Evolutionary conservation across 2,113 vertebrate genomes (phyloP).

Genomic region (Neogobius melanostomus): DNA sequence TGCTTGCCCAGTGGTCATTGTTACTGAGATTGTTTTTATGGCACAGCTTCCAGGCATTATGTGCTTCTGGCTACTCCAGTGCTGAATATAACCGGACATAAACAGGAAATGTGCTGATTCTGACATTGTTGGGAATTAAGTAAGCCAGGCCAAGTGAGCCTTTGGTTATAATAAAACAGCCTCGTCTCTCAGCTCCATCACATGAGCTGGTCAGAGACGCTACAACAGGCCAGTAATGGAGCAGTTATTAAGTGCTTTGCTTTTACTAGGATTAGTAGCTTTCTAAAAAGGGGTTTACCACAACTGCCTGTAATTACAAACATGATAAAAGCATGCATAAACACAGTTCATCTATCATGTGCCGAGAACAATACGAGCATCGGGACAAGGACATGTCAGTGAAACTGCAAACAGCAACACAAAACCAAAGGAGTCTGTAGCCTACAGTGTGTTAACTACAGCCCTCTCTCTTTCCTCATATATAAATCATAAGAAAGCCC

Average conservation of each 20-base stretch:
- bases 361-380: not conserved
- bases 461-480: constrained; percentile 52
- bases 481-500: constrained; percentile 71
- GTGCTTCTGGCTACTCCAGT: not conserved
- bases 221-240: constrained; percentile 17
- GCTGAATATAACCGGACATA: not conserved
- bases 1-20: not conserved
- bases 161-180: constrained; percentile 32
- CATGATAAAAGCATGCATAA: not conserved
- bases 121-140: constrained; percentile 43
- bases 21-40: not conserved
- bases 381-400: constrained; percentile 10
- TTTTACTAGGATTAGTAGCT: constrained; percentile 22
- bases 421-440: constrained; percentile 20
- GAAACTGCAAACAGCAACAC: constrained; percentile 11
- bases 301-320: constrained; percentile 4
- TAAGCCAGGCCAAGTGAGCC: constrained; percentile 37
- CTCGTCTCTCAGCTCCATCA: constrained; percentile 13
- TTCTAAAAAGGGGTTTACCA: constrained; percentile 29
- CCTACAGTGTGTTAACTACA: constrained; percentile 42
- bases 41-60: not conserved
- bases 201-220: constrained; percentile 20
- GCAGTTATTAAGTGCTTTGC: constrained; percentile 34
- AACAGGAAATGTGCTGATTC: constrained; percentile 35
- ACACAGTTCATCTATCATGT: not conserved